A percentile compares a stretch with the other conserved stretches of the same genome.
Conservation (phyloP, 2,797 vertebrate genomes). For the Echiichthys vipera region DNA sequence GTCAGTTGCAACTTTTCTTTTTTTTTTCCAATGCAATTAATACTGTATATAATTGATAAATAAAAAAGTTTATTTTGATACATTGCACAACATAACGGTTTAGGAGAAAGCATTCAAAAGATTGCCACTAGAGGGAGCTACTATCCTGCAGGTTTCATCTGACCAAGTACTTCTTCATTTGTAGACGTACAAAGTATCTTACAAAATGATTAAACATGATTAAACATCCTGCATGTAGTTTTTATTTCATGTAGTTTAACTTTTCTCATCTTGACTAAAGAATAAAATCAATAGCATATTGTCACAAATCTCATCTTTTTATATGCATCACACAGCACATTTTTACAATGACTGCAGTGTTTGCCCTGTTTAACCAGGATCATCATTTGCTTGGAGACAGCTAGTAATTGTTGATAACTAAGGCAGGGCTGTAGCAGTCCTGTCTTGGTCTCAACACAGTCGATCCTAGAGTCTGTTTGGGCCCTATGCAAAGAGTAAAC, state of each 20-base stretch:
- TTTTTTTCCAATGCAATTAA: slow-evolving; percentile 6
- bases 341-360: not conserved
- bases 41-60: not conserved
- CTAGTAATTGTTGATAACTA: too few relatives aligned
- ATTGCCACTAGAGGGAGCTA: slow-evolving; percentile 53
- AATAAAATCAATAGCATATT: not conserved
- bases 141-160: not conserved
- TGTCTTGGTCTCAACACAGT: too few relatives aligned
- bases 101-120: not conserved
- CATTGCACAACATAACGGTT: not conserved
- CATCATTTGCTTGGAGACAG: not conserved
- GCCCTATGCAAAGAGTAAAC: too few relatives aligned
- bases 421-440: too few relatives aligned
- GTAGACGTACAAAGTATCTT: not conserved
- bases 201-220: not conserved
- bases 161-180: not conserved
- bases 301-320: not conserved
- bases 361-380: not conserved
- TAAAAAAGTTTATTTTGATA: not conserved
- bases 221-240: too few relatives aligned
- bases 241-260: too few relatives aligned
- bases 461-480: too few relatives aligned
- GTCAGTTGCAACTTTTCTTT: not conserved
- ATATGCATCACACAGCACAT: not conserved
- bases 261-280: not conserved